These are phyloP conservation scores for Fringilla coelebs DNA, from an alignment of 2,797 vertebrate species.

Conservation along the genomic window DNA sequence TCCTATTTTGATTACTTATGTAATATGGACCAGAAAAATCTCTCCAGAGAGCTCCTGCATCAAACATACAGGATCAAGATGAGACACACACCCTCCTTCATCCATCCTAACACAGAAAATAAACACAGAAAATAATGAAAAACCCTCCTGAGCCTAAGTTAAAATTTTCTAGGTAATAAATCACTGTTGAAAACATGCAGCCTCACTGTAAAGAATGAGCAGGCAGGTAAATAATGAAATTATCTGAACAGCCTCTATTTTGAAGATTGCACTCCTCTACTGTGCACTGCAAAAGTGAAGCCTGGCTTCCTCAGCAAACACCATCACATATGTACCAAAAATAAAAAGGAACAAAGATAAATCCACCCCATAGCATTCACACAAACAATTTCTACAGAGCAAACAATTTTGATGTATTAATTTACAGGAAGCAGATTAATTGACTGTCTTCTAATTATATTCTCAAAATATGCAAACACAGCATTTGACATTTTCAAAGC, in stretches of 20 bases:
- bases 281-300: not conserved
- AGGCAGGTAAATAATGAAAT: not conserved
- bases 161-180: not conserved
- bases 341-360: not conserved
- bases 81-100: not conserved
- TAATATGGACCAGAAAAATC: not conserved
- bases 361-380: not conserved
- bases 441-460: not conserved
- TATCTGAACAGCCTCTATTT: not conserved
- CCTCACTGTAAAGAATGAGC: not conserved
- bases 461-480: not conserved
- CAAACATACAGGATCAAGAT: not conserved
- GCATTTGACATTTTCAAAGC: conserved; percentile 7
- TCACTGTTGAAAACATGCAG: not conserved
- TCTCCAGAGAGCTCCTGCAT: not conserved
- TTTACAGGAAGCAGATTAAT: not conserved
- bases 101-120: not conserved
- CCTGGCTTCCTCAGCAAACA: not conserved
- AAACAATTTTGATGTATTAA: not conserved
- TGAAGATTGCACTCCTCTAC: not conserved
- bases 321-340: not conserved
- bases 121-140: not conserved
- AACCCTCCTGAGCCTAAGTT: not conserved
- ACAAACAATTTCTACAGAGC: not conserved
- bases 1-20: not conserved